These are phyloP conservation scores for Drosophila busckii DNA, from an alignment of 1,140 invertebrate species.

Conservation along the genomic window DNA sequence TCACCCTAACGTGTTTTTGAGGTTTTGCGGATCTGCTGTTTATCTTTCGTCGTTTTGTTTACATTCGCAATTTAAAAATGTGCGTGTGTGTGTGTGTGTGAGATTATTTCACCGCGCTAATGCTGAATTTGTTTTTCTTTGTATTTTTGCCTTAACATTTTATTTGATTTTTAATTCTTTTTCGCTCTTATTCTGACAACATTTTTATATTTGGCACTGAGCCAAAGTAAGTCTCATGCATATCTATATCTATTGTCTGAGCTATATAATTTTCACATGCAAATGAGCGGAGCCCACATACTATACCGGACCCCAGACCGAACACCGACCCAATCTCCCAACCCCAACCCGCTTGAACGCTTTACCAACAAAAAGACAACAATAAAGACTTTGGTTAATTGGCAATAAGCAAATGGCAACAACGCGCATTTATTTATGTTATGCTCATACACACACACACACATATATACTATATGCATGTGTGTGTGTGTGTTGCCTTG, in stretches of 20 bases:
- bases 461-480: not conserved
- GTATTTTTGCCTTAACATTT: conserved; percentile 71
- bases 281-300: conserved; percentile 30
- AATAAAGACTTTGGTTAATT: conserved; percentile 75
- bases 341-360: not conserved
- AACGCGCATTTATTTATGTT: conserved; percentile 67
- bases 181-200: conserved; percentile 29
- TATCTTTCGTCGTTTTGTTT: conserved; percentile 72
- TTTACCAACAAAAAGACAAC: conserved; percentile 51
- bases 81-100: not conserved
- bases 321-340: not conserved
- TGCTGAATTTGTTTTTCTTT: conserved; percentile 69
- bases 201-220: conserved; percentile 57
- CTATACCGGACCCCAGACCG: not conserved
- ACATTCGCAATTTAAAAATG: conserved; percentile 49
- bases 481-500: not conserved
- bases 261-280: conserved; percentile 64
- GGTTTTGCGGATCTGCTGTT: conserved; percentile 65
- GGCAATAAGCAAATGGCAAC: conserved; percentile 74
- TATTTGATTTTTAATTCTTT: conserved; percentile 62
- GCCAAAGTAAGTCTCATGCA: conserved; percentile 68
- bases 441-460: conserved; percentile 43
- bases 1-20: conserved; percentile 8
- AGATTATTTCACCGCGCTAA: conserved; percentile 36
- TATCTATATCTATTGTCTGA: conserved; percentile 53